These are phyloP conservation scores for Sycophila texana DNA, from an alignment of 2,888 invertebrate species.

Conservation along the genomic window DNA sequence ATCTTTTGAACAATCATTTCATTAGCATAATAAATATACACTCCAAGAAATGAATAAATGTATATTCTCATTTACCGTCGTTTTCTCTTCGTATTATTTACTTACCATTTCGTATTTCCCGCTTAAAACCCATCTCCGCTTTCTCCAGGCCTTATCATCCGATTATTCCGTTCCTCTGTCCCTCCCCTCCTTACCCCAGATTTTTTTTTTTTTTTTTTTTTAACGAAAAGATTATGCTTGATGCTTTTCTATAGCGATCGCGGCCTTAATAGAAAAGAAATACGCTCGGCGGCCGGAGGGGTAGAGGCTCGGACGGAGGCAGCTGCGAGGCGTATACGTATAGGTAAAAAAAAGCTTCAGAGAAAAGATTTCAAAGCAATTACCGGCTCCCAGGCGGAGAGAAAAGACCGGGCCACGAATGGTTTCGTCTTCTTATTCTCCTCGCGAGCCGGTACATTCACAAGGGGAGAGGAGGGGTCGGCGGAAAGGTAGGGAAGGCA, in stretches of 20 bases:
- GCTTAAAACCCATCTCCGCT: neutral
- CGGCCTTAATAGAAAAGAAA: constrained; percentile 36
- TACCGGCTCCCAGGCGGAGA: constrained; percentile 18
- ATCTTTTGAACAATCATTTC: neutral
- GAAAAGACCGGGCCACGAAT: constrained; percentile 2
- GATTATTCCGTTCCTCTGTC: constrained; percentile 21
- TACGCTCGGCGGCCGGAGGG: neutral
- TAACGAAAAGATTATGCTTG: neutral
- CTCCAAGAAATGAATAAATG: neutral
- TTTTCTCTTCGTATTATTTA: neutral
- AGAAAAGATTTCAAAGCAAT: constrained; percentile 49
- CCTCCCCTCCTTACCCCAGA: no score
- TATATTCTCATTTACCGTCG: neutral
- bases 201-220: neutral
- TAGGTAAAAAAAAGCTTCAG: neutral
- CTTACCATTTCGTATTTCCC: neutral
- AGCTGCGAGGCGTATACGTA: neutral
- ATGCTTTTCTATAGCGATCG: constrained; percentile 12
- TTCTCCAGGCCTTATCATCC: neutral
- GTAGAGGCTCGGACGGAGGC: no score
- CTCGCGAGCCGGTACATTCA: neutral
- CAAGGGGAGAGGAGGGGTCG: neutral
- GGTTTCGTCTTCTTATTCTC: constrained; percentile 6
- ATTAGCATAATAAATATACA: neutral
- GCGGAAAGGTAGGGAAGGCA: neutral